Evolutionary conservation across 2,113 vertebrate genomes (phyloP).

Genomic region (Aspiorhynchus laticeps): DNA sequence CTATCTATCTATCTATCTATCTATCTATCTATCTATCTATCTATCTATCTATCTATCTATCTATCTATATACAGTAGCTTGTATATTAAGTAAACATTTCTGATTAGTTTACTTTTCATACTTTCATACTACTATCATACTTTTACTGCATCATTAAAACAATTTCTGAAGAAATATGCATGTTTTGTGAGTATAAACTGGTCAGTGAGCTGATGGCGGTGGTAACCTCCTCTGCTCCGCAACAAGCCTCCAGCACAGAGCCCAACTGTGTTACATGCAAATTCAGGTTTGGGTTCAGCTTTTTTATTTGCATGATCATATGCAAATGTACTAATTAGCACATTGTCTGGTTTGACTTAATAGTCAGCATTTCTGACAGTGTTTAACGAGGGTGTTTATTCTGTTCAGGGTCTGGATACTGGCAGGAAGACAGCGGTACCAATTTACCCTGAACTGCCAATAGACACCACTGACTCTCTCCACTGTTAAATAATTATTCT

Average conservation of each 20-base stretch:
- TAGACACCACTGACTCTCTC: conserved; percentile 9
- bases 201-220: conserved; percentile 5
- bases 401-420: conserved; percentile 52
- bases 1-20: not conserved
- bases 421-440: conserved; percentile 43
- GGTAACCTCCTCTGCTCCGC: conserved; percentile 28
- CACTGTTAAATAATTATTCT: conserved; percentile 1
- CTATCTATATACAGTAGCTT: not conserved
- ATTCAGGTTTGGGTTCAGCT: conserved; percentile 55
- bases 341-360: conserved; percentile 59
- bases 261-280: conserved; percentile 57
- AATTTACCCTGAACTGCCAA: conserved; percentile 48
- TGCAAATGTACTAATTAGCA: conserved; percentile 68
- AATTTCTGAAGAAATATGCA: not conserved
- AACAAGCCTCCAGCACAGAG: conserved; percentile 42
- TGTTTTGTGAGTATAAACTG: not conserved
- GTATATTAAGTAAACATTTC: not conserved
- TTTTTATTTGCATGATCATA: conserved; percentile 63
- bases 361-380: conserved; percentile 60
- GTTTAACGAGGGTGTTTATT: conserved; percentile 60
- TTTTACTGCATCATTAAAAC: not conserved
- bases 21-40: not conserved
- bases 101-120: not conserved
- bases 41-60: not conserved
- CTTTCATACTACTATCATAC: too few relatives aligned